Evolutionary conservation across 2,888 invertebrate species (phyloP), one percentile per base, ranked within the genome.

Genomic region (Rhagonycha fulva): DNA sequence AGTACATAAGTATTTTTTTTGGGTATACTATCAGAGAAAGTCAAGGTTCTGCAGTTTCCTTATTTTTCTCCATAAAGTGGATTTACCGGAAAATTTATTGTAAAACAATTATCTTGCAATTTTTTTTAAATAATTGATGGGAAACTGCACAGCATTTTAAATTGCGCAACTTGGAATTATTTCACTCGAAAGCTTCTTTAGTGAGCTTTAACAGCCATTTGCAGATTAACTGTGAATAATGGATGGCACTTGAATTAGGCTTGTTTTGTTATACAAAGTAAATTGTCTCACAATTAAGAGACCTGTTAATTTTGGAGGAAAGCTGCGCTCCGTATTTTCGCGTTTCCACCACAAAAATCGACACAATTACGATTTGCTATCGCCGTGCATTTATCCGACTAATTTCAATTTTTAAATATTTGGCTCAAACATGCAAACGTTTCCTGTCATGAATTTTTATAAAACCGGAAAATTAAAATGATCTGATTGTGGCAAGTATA

Each of bases 351-450:
- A 32, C 32, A 32, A 32, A 28, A 32, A 11, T 32, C 32, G 32
- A 11, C 32, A 32, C 4, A 32, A n/a, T 1, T 32, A 12, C 63
- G 63, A 63, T 63, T 24, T 24, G 23, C 63, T 63, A 63, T 63
- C 63, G 63, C n/a, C 14, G 24, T 24, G 24, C 63, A 63, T 63
- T 14, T 63, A 63, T 23, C 11, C 9, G 9, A 14, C 19, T 62
- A 62, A 63, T 63, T 63, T 63, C 24, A 63, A 63, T 63, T 63
- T 63, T 63, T 63, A 14, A 63, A 63, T 63, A 63, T 63, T 63
- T 63, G 19, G 19, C 63, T 12, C 23, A 24, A 63, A 63, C 63
- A 63, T 24, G 63, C 63, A 63, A 14, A 23, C 9, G 19, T 62
- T 62, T 32, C 32, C 32, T 32, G 32, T 32, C 32, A 32, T 32